Evolutionary conservation across 2,888 invertebrate genomes (phyloP), one percentile per base, ranked within the genome.

Genomic region (Phengaris alcon): DNA sequence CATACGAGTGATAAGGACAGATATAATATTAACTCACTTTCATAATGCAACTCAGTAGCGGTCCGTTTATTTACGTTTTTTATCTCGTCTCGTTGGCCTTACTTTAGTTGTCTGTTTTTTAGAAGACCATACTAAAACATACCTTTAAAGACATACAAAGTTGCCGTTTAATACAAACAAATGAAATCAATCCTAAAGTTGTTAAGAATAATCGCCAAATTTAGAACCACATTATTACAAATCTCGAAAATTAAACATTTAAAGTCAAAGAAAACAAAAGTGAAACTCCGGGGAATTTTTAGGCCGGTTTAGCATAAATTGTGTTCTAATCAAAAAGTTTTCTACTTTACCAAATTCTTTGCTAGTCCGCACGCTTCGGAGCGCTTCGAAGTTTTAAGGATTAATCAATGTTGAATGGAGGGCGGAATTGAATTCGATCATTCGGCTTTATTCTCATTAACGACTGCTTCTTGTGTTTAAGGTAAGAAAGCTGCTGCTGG

Each of bases 381-480:
- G 72, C 76, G 75, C 75, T 80, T 81, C n/a, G 44, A 75, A 75
- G 70, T 75, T 78, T 79, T 73, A 73, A 75, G 75, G 80, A 78
- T 79, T 80, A 82, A 80, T 80, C 77, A 79, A 83, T 81, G 81
- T 82, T 81, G 80, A 81, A 83, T 83, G 81, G 78, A 74, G 75
- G 75, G 77, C 78, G 79, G 78, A 80, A 82, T 82, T 81, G 81
- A 81, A 80, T 82, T 75, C 75, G 74, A 79, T 77, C 78, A 75
- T 76, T 77, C 77, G 77, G 10, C 35, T 64, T 64, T 64, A 44
- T 64, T 64, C 2, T 44, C 35, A 35, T 64, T 64, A 64, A 13
- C n/a, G 55, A n/a, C 35, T 35, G 4, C 4, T 35, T 35, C 4
- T 35, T 35, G 35, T 35, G 35, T 35, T 35, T 35, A 35, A 35